Base-by-base conservation (phyloP, 2,888 invertebrate genomes). In the Melanophora roralis region DNA sequence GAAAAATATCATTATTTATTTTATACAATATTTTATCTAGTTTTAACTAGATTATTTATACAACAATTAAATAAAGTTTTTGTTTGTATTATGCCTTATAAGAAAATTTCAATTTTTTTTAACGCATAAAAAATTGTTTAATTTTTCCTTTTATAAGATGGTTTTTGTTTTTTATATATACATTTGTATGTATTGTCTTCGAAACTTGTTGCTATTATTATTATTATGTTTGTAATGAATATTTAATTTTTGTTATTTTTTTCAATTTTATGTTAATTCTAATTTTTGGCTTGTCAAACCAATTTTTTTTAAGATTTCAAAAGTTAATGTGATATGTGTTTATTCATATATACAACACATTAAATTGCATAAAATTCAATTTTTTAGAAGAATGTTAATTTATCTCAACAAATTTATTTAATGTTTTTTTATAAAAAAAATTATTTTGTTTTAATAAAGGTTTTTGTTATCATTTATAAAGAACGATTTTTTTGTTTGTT, bases 91-190 rank as follows among this genome's bases (percentile, higher is more conserved):
- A 75, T 60, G 27, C 36, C 75, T 82, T 83, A 68, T 83, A 83
- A 68, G 68, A 77, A 83, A 86, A 85, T 87, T 88, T 82, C 86
- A 86, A 85, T 85, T 85, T 85, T 86, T 87, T 86, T 75, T 73
- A 81, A 82, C 6, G 6, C 27, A 84, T 83, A 86, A 87, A 86
- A 87, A 68, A 68, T 76, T 80, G 72, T 45, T 40, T 73, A 27
- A 68, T 65, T 76, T 76, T 76, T 64, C 57, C 59, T 59, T 68
- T 38, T 67, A 49, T 40, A 64, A 38, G 53, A 27, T 47, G 36
- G 6, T 62, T 49, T 68, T 27, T 14, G 43, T 43, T 57, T 12
- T 43, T n/a, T 60, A 34, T 64, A 45, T 68, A 45, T 43, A 14
- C 21, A 9, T 23, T 43, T 64, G 55, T 68, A 45, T 43, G 21